Conservation (phyloP, 2,888 invertebrate genomes). For the Phalera bucephala region DNA sequence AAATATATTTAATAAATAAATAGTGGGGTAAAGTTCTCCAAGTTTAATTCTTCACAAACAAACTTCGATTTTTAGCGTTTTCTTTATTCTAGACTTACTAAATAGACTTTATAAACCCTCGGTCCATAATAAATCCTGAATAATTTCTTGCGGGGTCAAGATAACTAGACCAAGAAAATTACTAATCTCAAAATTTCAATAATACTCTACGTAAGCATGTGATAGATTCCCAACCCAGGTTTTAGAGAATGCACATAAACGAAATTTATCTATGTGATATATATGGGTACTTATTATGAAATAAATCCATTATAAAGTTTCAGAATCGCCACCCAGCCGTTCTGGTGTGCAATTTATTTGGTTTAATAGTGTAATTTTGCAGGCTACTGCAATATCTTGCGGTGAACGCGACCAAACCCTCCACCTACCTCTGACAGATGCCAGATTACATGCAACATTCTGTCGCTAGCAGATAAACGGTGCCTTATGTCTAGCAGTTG, state of each 20-base stretch:
- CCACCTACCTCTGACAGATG: slow-evolving; percentile 43
- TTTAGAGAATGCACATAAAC: slow-evolving; percentile 1
- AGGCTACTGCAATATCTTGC: slow-evolving; percentile 59
- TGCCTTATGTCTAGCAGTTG: slow-evolving; percentile 8
- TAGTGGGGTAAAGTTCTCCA: too few species aligned
- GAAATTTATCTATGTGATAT: slow-evolving; percentile 2
- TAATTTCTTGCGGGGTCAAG: too few species aligned
- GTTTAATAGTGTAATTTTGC: slow-evolving; percentile 63
- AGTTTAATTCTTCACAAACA: too few species aligned
- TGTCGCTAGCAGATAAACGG: slow-evolving; percentile 26
- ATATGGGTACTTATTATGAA: slow-evolving; percentile 26
- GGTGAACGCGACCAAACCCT: slow-evolving; percentile 44
- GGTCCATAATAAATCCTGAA: too few species aligned
- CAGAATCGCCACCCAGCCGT: slow-evolving; percentile 38
- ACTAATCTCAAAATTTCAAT: too few species aligned
- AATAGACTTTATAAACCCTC: too few species aligned
- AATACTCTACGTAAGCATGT: too few species aligned
- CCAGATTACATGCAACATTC: slow-evolving; percentile 45
- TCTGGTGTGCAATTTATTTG: slow-evolving; percentile 54
- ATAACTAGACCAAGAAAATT: too few species aligned
- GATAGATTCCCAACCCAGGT: too few species aligned
- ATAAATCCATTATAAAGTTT: slow-evolving; percentile 49
- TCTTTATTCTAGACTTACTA: too few species aligned
- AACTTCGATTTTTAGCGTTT: too few species aligned
- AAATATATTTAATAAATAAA: too few species aligned